phyloP scores from a whole-genome alignment of 2,113 vertebrate genomes.

The Calidris pygmaea region DNA sequence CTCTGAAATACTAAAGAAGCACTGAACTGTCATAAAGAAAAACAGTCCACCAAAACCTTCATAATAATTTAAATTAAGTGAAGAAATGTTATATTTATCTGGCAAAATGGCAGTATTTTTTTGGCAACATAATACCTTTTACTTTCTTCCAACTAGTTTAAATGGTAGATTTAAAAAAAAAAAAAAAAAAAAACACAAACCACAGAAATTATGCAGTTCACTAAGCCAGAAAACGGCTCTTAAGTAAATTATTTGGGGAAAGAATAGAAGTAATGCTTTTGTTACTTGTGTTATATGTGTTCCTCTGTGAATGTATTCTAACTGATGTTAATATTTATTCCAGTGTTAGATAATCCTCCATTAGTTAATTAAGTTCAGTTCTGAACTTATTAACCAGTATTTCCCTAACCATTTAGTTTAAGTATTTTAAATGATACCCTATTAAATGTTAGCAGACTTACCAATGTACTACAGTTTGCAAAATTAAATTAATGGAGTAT shows the following conservation, averaged over 20 bases:
- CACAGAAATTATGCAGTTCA: background rate
- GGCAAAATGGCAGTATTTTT: background rate
- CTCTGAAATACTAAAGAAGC: background rate
- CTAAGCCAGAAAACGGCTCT: background rate
- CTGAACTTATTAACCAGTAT: background rate
- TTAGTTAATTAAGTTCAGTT: conserved; percentile 24
- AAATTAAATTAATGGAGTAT: conserved; percentile 5
- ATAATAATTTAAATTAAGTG: background rate
- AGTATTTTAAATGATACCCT: background rate
- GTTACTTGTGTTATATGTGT: background rate
- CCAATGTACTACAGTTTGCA: background rate
- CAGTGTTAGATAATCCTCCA: background rate
- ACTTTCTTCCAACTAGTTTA: background rate
- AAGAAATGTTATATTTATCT: background rate
- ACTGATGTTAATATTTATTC: background rate
- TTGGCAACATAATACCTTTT: background rate
- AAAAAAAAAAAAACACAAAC: background rate
- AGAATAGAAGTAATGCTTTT: background rate
- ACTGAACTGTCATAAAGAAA: background rate
- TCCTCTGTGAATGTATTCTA: background rate
- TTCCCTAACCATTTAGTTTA: background rate
- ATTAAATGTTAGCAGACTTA: background rate
- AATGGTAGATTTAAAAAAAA: background rate
- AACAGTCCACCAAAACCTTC: background rate
- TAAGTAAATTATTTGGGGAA: background rate